Base-by-base conservation (phyloP, 2,797 vertebrate genomes). In the Bryconaethiops microstoma region DNA sequence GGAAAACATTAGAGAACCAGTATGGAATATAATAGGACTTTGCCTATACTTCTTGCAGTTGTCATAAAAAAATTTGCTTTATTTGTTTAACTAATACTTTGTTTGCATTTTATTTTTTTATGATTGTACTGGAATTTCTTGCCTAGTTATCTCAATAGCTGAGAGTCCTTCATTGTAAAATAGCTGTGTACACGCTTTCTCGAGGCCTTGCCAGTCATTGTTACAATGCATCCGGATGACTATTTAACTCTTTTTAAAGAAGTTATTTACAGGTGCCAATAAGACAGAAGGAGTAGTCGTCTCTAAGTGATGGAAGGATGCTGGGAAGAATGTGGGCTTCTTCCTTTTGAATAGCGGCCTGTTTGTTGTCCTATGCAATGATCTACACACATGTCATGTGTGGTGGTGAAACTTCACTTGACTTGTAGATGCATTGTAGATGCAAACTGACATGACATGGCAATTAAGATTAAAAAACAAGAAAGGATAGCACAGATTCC, bases 221-320 rank as follows among this genome's bases (percentile, higher is more conserved):
- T 57, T 77, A 83, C 82, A 85, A 76, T 84, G 52, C 75, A 39
- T 70, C 74, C 74, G 71, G 84, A 80, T 82, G 75, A 48, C 50
- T 8, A 14, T 75, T 82, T 81, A 76, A 78, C 35, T 75, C 39
- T 76, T 25, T 59, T 23, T 63, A 52, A 80, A 74, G 71, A 50
- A 72, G 85, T 83, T 78, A 82, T 88, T 88, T 89, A 87, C 89
- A 88, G 87, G 83, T 87, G 57, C 80, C 74, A 79, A 64, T 83
- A 10, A 77, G 78, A 73, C 69, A 79, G 57, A 75, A 83, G 65
- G 25, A 39, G 14, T 4, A 42, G 75, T 81, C 52, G 78, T 87
- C 59, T 77, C 87, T 76, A 73, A 88, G 87, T 81, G 85, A 87
- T 79, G 59, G 25, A 48, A 74, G 63, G 78, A 83, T 35, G 39